These are phyloP conservation scores for Emys orbicularis DNA, from an alignment of 2,797 vertebrate species.

Conservation along the genomic window DNA sequence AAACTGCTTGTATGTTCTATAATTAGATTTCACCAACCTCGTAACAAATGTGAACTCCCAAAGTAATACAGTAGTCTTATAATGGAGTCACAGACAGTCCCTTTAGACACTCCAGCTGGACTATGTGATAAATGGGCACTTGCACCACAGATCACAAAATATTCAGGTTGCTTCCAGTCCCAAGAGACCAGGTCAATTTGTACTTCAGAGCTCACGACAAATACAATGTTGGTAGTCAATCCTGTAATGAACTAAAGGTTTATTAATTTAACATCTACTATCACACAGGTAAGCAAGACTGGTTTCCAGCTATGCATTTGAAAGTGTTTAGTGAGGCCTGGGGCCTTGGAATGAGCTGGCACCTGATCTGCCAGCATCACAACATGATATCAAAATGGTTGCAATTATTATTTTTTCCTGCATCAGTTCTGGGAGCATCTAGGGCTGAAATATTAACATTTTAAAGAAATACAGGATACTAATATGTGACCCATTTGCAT, in stretches of 20 bases:
- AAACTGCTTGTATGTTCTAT: background rate
- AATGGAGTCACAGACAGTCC: background rate
- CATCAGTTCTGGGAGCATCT: slow-evolving; percentile 49
- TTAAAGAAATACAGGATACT: background rate
- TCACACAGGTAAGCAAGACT: background rate
- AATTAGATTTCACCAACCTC: background rate
- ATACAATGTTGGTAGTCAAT: background rate
- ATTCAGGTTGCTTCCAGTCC: background rate
- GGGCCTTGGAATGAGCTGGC: background rate
- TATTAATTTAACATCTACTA: background rate
- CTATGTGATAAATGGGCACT: background rate
- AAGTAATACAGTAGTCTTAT: background rate
- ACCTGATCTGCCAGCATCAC: background rate
- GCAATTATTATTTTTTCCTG: slow-evolving; percentile 33
- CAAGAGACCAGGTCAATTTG: background rate
- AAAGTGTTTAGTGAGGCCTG: background rate
- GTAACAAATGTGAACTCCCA: background rate
- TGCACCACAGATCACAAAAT: background rate
- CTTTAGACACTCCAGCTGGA: background rate
- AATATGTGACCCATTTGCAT: background rate
- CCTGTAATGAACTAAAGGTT: background rate
- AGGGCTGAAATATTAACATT: slow-evolving; percentile 24
- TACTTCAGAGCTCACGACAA: background rate
- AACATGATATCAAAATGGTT: background rate
- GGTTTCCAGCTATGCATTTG: background rate